A percentile compares a stretch with the other conserved stretches of the same genome.
Evolutionary conservation across 2,113 vertebrate genomes (phyloP).

Genomic region (Chlorocebus sabaeus): DNA sequence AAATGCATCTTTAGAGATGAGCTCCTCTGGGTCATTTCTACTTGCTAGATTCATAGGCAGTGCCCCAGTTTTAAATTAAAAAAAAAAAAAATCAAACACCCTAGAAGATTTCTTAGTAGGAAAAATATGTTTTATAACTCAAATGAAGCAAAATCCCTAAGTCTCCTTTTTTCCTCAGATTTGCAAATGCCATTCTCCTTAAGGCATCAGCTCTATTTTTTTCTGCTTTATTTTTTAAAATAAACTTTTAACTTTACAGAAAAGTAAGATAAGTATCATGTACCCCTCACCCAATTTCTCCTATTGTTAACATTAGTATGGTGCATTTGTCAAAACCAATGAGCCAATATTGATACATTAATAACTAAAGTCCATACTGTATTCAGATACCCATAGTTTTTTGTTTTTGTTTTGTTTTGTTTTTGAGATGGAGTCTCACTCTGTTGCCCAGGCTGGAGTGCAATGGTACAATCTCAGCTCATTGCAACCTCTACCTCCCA

Average conservation of each 20-base stretch:
- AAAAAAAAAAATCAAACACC: not conserved
- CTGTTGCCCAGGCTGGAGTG: too few species aligned
- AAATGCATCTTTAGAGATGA: constrained; percentile 44
- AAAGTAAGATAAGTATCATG: not conserved
- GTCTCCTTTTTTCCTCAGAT: constrained; percentile 24
- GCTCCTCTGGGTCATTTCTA: constrained; percentile 46
- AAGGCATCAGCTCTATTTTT: not conserved
- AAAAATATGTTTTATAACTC: constrained; percentile 4
- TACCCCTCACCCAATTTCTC: not conserved
- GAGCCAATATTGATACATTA: not conserved
- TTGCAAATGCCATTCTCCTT: not conserved
- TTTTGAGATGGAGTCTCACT: too few species aligned
- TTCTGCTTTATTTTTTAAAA: constrained; percentile 5
- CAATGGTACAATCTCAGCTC: too few species aligned
- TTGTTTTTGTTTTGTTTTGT: too few species aligned
- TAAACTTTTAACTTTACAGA: not conserved
- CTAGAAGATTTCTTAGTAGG: not conserved
- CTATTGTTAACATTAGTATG: not conserved
- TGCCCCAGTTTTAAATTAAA: constrained; percentile 60
- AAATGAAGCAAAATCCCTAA: not conserved
- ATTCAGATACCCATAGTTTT: not conserved
- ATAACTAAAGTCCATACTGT: not conserved
- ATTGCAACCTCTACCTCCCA: too few species aligned
- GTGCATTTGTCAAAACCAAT: not conserved
- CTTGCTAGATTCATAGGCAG: constrained; percentile 2